Base-by-base conservation (phyloP, 2,113 vertebrate species). In the Microtus ochrogaster region DNA sequence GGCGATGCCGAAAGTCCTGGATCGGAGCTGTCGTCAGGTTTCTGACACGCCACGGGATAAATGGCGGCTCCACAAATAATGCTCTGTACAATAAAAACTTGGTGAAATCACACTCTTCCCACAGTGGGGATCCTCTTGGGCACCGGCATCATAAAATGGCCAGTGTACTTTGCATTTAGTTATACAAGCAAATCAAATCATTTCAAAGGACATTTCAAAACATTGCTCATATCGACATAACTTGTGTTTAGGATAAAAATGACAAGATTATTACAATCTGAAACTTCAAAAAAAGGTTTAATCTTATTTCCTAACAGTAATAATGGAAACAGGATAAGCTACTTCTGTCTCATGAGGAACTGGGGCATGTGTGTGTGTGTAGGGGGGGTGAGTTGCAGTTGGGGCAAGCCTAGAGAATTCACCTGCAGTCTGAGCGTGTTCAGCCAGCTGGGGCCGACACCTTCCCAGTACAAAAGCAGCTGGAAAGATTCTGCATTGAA, bases 401-500 rank as follows among this genome's bases (percentile, higher is more conserved):
- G 84, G 55, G 81, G 58, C 68, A 55, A 85, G 11, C 24, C 55
- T 28, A 24, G 36, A 24, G 47, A 78, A 65, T 12, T 95, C 76
- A 65, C 28, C 28, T 44, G 58, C 33, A 82, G 63, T 76, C 55
- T 52, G 44, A 91, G 92, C 68, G 39, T 92, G 91, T 33, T 55
- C 87, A 81, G 55, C 7, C 74, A 33, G 44, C 21, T 61, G 83
- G 26, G n/a, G 91, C 28, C 3, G 49, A 77, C 11, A 74, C 19
- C 33, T 4, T 19, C 58, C 58, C 89, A 95, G 89, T 28, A 41
- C 19, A 28, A 58, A 94, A 84, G 39, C 8, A 63, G 22, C 72
- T 77, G 91, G n/a, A 92, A 95, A 84, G 78, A 28, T 30, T 30
- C 65, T 22, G 41, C 68, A 76, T 19, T 84, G 86, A 96, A 96